Percentiles rank a stretch among this genome's conserved stretches.
Conservation (phyloP, 2,797 vertebrate genomes). For the Sternotherus odoratus region DNA sequence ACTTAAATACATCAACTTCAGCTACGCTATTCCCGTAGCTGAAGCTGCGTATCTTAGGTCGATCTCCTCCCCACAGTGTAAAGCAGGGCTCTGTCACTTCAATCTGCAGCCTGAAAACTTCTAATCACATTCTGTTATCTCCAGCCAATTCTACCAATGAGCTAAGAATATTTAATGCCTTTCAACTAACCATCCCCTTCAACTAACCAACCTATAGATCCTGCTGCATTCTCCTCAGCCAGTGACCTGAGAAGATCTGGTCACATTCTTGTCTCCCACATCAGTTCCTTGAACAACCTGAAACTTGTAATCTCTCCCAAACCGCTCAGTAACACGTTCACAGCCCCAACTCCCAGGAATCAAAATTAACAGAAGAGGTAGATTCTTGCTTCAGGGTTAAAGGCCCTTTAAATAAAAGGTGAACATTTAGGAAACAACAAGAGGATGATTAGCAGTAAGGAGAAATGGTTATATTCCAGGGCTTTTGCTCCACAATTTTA, state of each 20-base stretch:
- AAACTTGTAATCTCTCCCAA: neutral
- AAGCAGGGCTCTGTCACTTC: no score
- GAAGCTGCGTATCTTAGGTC: no score
- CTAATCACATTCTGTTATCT: neutral
- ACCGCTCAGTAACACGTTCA: rapidly evolving
- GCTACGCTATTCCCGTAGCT: no score
- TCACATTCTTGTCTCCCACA: neutral
- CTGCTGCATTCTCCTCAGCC: neutral
- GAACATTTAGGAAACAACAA: neutral
- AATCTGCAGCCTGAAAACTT: no score
- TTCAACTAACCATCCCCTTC: neutral
- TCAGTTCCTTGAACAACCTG: neutral
- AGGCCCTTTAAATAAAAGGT: neutral
- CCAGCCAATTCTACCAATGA: neutral
- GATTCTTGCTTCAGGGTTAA: neutral
- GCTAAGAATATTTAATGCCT: neutral
- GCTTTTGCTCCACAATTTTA: neutral
- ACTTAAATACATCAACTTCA: no score
- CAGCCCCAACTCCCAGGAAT: neutral
- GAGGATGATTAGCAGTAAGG: rapidly evolving
- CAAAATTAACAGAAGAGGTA: neutral
- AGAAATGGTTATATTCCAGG: neutral
- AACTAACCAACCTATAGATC: neutral
- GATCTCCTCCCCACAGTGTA: no score
- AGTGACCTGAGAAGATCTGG: neutral